Percentiles rank a stretch among this genome's conserved stretches.
Conservation (phyloP, 2,113 vertebrate genomes). For the Mobula hypostoma region DNA sequence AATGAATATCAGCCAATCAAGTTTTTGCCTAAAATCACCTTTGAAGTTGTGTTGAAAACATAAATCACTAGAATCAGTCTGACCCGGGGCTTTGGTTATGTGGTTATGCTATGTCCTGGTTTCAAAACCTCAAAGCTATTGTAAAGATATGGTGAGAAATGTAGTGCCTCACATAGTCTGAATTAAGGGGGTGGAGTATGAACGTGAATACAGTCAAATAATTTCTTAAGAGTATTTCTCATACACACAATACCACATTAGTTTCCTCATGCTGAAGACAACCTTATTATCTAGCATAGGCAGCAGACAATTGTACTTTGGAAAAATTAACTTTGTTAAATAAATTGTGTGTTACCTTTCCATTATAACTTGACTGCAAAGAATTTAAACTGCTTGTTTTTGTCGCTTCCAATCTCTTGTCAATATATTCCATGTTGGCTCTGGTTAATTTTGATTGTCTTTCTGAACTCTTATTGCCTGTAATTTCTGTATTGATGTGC, state of each 20-base stretch:
- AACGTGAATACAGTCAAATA: neutral
- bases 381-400: constrained; percentile 28
- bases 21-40: neutral
- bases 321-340: neutral
- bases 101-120: neutral
- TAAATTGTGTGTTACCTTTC: neutral
- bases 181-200: no score
- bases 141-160: neutral
- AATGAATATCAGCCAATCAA: neutral
- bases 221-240: neutral
- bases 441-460: neutral
- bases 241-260: neutral
- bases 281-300: neutral
- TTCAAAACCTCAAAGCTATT: neutral
- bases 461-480: neutral
- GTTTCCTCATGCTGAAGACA: neutral
- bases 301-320: neutral
- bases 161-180: neutral
- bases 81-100: neutral
- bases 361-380: neutral
- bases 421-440: neutral
- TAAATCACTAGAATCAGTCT: neutral
- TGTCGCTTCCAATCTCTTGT: neutral
- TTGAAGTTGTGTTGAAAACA: neutral
- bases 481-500: neutral